These are phyloP conservation scores for Nycticryphes semicollaris DNA, from an alignment of 2,113 vertebrate species.

Conservation along the genomic window DNA sequence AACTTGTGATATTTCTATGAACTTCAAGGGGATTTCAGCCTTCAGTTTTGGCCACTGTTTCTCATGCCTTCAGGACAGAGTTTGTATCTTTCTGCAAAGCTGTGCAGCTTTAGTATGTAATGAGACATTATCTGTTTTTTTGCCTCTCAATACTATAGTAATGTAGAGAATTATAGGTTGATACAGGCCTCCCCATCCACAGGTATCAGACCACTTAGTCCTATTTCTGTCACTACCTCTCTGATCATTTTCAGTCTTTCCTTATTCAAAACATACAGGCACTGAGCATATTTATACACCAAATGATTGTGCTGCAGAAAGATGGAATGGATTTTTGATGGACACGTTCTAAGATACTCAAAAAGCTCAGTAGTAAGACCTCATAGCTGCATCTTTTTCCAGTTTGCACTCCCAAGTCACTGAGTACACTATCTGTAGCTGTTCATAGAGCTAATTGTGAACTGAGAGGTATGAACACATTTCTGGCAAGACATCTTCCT, in stretches of 20 bases:
- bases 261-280: background rate
- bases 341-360: background rate
- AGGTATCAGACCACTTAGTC: background rate
- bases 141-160: background rate
- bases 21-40: background rate
- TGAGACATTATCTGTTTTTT: background rate
- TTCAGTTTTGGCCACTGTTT: background rate
- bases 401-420: background rate
- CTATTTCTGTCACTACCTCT: background rate
- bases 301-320: background rate
- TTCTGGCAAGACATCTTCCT: background rate
- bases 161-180: background rate
- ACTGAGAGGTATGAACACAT: background rate
- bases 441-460: slow-evolving; percentile 9
- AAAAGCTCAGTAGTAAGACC: background rate
- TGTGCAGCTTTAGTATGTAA: background rate
- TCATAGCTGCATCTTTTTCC: background rate
- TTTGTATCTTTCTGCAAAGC: background rate
- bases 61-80: background rate
- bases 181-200: background rate
- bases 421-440: background rate
- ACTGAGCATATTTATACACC: background rate
- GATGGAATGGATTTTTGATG: background rate
- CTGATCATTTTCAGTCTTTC: background rate
- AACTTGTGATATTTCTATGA: background rate